phyloP scores from a whole-genome alignment of 2,113 vertebrate species.

The Rhinopomastus cyanomelas region DNA sequence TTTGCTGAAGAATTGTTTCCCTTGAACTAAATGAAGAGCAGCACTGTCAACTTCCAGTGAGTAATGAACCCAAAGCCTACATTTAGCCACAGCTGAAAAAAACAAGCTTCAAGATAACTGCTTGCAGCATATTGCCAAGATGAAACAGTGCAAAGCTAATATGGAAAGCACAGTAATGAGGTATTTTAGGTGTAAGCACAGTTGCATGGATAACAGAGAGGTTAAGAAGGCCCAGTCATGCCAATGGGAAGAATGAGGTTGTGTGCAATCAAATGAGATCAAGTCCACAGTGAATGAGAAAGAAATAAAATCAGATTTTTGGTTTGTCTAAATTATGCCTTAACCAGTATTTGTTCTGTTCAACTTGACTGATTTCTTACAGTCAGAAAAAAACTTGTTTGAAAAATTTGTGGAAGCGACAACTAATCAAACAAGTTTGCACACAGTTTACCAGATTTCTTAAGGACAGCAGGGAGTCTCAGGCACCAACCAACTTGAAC shows the following conservation, averaged over 20 bases:
- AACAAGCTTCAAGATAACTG: background rate
- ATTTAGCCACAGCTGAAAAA: slow-evolving; percentile 22
- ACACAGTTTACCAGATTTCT: background rate
- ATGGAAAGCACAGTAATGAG: slow-evolving; percentile 20
- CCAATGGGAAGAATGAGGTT: background rate
- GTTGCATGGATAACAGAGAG: background rate
- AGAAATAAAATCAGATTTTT: background rate
- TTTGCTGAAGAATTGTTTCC: background rate
- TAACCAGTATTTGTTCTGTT: background rate
- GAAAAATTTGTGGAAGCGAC: background rate
- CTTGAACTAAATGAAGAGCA: background rate
- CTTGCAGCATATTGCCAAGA: background rate
- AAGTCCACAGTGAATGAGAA: background rate
- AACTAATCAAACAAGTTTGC: background rate
- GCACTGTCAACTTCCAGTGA: background rate
- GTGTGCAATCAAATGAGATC: background rate
- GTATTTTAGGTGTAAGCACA: slow-evolving; percentile 18
- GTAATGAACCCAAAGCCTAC: background rate
- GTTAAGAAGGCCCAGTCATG: background rate
- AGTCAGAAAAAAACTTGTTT: background rate
- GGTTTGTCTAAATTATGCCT: background rate
- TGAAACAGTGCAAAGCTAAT: slow-evolving; percentile 18
- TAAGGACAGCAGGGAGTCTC: background rate
- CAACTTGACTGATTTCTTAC: background rate
- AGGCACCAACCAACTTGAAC: background rate